Percentiles rank a stretch among this genome's conserved stretches.
phyloP scores from a whole-genome alignment of 2,888 invertebrate species.

The Stratiomys singularior region DNA sequence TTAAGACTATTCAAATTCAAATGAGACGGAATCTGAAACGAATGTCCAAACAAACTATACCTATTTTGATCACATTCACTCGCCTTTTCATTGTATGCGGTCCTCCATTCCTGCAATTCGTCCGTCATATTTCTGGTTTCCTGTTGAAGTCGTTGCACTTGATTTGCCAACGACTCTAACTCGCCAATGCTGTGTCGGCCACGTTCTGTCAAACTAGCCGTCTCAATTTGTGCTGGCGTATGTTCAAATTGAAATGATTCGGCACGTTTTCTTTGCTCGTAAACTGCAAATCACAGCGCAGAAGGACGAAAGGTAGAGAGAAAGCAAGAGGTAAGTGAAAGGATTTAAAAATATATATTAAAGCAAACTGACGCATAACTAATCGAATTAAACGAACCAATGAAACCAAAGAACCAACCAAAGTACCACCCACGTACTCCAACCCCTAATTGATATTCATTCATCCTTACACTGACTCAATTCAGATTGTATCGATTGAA shows the following conservation, averaged over 20 bases:
- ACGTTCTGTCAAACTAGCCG: not conserved
- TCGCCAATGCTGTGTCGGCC: not conserved
- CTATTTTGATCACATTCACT: conserved; percentile 50
- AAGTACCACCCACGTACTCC: too few relatives aligned
- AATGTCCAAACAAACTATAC: conserved; percentile 24
- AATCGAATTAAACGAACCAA: too few relatives aligned
- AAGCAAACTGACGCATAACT: too few relatives aligned
- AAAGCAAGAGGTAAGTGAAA: not conserved
- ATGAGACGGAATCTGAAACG: too few relatives aligned
- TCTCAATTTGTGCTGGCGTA: not conserved
- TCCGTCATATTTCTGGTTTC: conserved; percentile 46
- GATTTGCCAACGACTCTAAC: conserved; percentile 4
- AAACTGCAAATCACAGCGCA: not conserved
- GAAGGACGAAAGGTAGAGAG: not conserved
- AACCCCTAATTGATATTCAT: not conserved
- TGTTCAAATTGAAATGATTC: conserved; percentile 18
- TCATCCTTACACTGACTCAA: conserved; percentile 37
- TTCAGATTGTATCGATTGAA: conserved; percentile 40
- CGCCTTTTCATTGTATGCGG: conserved; percentile 46
- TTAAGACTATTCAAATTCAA: too few relatives aligned
- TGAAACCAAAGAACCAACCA: too few relatives aligned
- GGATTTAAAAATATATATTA: not conserved
- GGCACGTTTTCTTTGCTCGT: conserved; percentile 33
- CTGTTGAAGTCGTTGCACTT: conserved; percentile 46
- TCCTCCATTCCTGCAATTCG: conserved; percentile 49